These are phyloP conservation scores for Deilephila porcellus DNA, from an alignment of 2,888 invertebrate species.

Conservation along the genomic window DNA sequence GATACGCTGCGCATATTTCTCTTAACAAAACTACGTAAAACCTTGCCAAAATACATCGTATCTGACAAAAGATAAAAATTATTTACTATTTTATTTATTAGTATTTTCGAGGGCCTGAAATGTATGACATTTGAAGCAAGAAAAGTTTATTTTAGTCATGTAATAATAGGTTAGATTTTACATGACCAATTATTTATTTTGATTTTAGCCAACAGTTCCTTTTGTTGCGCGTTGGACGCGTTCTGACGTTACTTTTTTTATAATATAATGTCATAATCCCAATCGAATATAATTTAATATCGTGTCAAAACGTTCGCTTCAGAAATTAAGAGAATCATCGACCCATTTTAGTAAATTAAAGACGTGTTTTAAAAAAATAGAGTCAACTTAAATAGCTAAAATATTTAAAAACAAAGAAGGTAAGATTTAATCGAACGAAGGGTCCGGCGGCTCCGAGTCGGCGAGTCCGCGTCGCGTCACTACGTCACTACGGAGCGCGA, in stretches of 20 bases:
- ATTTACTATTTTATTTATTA: not conserved
- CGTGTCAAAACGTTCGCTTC: not conserved
- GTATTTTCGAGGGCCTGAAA: not conserved
- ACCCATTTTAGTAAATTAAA: not conserved
- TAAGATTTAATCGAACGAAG: not conserved
- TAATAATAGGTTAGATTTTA: no score
- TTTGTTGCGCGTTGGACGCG: not conserved
- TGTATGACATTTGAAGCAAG: not conserved
- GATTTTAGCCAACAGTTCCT: not conserved
- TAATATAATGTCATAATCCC: not conserved
- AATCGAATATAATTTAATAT: not conserved
- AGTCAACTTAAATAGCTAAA: not conserved
- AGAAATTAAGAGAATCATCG: not conserved
- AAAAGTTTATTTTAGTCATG: not conserved
- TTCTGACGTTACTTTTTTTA: not conserved
- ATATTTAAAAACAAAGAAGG: not conserved
- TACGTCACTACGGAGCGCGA: no score
- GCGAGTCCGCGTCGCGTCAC: slow-evolving; percentile 37
- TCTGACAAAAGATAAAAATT: not conserved
- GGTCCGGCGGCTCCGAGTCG: not conserved
- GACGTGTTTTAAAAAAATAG: not conserved
- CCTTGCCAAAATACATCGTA: not conserved
- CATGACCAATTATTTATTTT: not conserved
- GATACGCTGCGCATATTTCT: not conserved
- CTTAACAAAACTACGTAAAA: not conserved